Evolutionary conservation across 2,888 invertebrate genomes (phyloP), one percentile per base, ranked within the genome.

Genomic region (Muscina levida): DNA sequence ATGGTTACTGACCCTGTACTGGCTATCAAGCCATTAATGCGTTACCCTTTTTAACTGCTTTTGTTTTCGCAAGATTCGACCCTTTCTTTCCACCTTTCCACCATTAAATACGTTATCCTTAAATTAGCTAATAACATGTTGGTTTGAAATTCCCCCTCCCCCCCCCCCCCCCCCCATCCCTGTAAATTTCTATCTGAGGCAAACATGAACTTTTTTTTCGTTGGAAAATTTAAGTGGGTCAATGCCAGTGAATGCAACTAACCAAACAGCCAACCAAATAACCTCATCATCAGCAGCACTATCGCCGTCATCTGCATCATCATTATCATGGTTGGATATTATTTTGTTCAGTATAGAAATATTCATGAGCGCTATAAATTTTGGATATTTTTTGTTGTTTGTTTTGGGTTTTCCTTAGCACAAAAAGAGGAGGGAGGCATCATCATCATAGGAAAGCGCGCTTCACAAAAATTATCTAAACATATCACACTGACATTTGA

Each of bases 211-310:
- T 11, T 37, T 15, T 39, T 17, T 39, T 46, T 44, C 56, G 53
- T 53, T 72, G 26, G 4, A 42, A 56, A 71, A 46, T 59, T 67
- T 62, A 81, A 81, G 62, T 81, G 77, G 81, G 81, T 81, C 81
- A 81, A 81, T 81, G 81, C 68, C 81, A 81, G 68, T 65, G 22
- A 62, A 39, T 62, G 62, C 26, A 62, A 22, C 19, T 8, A 31
- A 31, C 31, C 31, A 31, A n/a, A n/a, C n/a, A n/a, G n/a, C 31
- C 31, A 8, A 31, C 31, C 31, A n/a, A n/a, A n/a, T n/a, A n/a
- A n/a, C n/a, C n/a, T n/a, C n/a, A n/a, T n/a, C n/a, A n/a, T n/a
- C n/a, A n/a, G n/a, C 62, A 62, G 31, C 31, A n/a, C n/a, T n/a
- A n/a, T 59, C 15, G 62, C 22, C 62, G 42, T 62, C 62, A 42